phyloP scores from a whole-genome alignment of 2,797 vertebrate genomes.

The Trachops cirrhosus region DNA sequence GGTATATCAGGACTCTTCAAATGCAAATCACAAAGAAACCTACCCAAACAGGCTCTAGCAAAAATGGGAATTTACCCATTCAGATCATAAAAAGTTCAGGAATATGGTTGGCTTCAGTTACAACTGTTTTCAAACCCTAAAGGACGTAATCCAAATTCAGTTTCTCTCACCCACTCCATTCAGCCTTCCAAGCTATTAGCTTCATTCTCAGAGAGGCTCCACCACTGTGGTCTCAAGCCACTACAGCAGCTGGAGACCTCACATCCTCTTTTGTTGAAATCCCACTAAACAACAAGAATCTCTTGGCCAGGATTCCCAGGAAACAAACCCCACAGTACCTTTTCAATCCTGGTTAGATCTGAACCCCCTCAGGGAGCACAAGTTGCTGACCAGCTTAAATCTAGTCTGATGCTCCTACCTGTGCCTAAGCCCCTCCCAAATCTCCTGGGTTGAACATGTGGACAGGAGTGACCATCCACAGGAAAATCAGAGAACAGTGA shows the following conservation, averaged over 20 bases:
- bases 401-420: neutral
- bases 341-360: neutral
- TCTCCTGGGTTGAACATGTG: neutral
- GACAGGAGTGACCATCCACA: neutral
- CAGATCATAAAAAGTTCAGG: neutral
- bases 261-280: neutral
- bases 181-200: neutral
- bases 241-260: neutral
- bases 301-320: neutral
- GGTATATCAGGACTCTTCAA: neutral
- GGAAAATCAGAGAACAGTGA: neutral
- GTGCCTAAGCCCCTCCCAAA: neutral
- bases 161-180: neutral
- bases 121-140: neutral
- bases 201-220: neutral
- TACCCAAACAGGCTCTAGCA: neutral
- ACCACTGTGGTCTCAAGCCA: neutral
- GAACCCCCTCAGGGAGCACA: neutral
- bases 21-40: neutral
- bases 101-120: neutral
- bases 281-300: neutral
- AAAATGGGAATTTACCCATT: neutral
- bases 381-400: neutral
- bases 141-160: neutral
- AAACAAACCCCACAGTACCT: neutral